These are phyloP conservation scores for Trachelipus rathkii DNA, from an alignment of 1,140 invertebrate genomes.

Conservation along the genomic window DNA sequence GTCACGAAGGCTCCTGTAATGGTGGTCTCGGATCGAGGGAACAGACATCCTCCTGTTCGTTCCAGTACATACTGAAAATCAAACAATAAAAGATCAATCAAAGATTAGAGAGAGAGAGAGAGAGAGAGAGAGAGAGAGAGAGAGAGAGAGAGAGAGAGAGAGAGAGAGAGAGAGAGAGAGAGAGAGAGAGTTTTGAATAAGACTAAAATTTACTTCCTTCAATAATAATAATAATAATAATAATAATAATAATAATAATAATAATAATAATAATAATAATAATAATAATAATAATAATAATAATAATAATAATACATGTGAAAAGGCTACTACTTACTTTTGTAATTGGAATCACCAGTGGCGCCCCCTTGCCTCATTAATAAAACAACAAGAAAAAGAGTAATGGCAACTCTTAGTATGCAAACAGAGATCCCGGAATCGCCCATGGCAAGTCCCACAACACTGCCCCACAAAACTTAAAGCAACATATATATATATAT, in stretches of 20 bases:
- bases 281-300: not conserved
- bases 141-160: no score
- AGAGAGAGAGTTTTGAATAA: no score
- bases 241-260: not conserved
- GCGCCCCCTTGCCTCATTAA: not conserved
- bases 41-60: slow-evolving; percentile 88
- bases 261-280: slow-evolving; percentile 15
- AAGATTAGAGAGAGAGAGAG: no score
- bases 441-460: not conserved
- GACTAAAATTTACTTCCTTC: no score
- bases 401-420: not conserved
- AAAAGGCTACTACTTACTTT: not conserved
- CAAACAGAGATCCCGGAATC: no score
- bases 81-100: no score
- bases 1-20: slow-evolving; percentile 84
- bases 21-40: slow-evolving; percentile 82
- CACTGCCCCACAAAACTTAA: not conserved
- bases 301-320: not conserved
- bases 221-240: no score
- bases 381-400: not conserved
- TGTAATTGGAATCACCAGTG: not conserved
- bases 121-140: no score
- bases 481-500: no score
- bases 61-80: slow-evolving; percentile 77
- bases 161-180: no score